Evolutionary conservation across 2,113 vertebrate species (phyloP).

Genomic region (Brienomyrus brachyistius): DNA sequence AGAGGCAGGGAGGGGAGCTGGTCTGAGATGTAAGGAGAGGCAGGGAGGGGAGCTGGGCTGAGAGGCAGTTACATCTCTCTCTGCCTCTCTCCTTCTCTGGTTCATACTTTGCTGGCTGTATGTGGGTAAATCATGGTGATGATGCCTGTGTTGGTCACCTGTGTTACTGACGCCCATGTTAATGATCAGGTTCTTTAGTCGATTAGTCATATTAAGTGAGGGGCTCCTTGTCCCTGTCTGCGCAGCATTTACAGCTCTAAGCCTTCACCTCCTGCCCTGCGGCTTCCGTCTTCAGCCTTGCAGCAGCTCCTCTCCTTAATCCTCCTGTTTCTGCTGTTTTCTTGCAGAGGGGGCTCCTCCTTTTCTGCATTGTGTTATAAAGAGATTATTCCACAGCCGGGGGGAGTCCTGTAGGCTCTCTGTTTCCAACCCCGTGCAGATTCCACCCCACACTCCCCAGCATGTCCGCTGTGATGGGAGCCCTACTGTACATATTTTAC

Average conservation of each 20-base stretch:
- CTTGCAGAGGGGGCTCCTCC: not conserved
- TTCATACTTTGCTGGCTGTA: not conserved
- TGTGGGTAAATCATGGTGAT: not conserved
- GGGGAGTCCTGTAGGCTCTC: not conserved
- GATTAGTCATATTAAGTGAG: not conserved
- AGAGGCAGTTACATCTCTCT: not conserved
- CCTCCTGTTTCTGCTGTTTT: not conserved
- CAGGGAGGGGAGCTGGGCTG: not conserved
- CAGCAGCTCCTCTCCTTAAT: not conserved
- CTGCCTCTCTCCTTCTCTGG: not conserved
- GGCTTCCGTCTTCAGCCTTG: not conserved
- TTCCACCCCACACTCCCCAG: not conserved
- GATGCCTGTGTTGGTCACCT: not conserved
- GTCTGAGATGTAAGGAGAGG: too few species aligned
- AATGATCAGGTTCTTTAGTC: not conserved
- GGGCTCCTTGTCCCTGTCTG: not conserved
- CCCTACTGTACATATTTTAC: not conserved
- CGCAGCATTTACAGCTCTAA: not conserved
- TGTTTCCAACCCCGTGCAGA: not conserved
- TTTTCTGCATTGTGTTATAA: not conserved
- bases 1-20: not conserved
- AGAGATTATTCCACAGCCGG: slow-evolving; percentile 3
- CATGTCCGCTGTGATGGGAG: not conserved
- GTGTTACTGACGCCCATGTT: not conserved
- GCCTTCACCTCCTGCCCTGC: not conserved